Percentiles rank a stretch among this genome's conserved stretches.
These are phyloP conservation scores for Orbicella faveolata DNA, from an alignment of 64 coral and sea anemone species.

Conservation along the genomic window DNA sequence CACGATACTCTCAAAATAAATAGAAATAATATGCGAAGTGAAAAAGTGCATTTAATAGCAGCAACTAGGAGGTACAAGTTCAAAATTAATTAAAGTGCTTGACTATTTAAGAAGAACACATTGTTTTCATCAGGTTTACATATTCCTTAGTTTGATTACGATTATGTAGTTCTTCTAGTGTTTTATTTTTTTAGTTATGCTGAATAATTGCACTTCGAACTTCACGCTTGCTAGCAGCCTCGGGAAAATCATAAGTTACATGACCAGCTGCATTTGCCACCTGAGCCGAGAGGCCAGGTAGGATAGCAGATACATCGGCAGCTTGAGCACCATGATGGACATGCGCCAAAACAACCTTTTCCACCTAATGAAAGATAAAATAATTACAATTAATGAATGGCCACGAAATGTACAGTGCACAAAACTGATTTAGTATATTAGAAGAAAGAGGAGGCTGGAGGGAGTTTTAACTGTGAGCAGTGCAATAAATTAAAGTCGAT, in stretches of 20 bases:
- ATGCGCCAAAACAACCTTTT: background rate
- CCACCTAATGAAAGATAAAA: constrained; percentile 1
- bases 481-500: background rate
- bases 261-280: constrained; percentile 3
- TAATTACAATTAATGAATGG: constrained; percentile 4
- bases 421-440: background rate
- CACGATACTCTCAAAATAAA: no score
- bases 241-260: background rate
- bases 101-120: background rate
- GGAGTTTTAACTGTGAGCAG: background rate
- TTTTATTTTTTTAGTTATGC: background rate
- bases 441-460: background rate
- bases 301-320: constrained; percentile 24
- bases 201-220: background rate
- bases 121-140: background rate
- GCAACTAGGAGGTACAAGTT: background rate
- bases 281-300: background rate
- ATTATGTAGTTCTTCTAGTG: background rate
- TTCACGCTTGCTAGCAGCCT: background rate
- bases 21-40: background rate
- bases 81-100: background rate
- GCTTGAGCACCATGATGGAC: constrained; percentile 5
- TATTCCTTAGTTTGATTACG: background rate
- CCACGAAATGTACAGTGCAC: background rate
- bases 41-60: background rate